Conservation (phyloP, 23 tunicate genomes). For the Phallusia fumigata region DNA sequence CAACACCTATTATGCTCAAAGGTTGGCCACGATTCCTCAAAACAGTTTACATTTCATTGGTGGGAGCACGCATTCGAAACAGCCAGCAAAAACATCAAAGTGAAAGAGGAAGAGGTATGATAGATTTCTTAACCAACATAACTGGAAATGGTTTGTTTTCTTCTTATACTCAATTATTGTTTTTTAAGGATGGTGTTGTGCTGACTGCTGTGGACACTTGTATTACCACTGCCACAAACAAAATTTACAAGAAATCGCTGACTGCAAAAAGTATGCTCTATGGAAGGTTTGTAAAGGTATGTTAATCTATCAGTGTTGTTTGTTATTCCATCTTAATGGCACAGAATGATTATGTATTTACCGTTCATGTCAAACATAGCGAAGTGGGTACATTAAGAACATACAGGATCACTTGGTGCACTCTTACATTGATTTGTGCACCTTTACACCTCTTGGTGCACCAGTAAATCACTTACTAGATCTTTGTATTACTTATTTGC, state of each 20-base stretch:
- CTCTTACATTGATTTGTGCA: too few species aligned
- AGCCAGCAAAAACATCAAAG: constrained; percentile 38
- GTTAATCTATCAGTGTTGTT: neutral
- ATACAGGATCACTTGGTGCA: too few species aligned
- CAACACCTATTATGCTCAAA: neutral
- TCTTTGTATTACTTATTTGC: too few species aligned
- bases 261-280: constrained; percentile 13
- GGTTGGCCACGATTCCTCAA: constrained; percentile 46
- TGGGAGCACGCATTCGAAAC: constrained; percentile 51
- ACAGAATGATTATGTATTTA: too few species aligned
- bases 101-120: constrained; percentile 13
- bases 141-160: neutral
- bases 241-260: neutral
- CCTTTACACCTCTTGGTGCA: too few species aligned
- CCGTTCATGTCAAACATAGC: too few species aligned
- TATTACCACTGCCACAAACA: neutral
- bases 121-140: too few species aligned
- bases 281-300: neutral
- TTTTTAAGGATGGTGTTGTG: constrained; percentile 12
- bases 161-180: neutral
- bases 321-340: neutral
- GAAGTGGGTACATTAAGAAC: too few species aligned
- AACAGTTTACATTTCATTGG: constrained; percentile 54
- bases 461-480: too few species aligned
- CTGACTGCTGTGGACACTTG: neutral